A percentile compares a stretch with the other conserved stretches of the same genome.
Evolutionary conservation across 2,797 vertebrate species (phyloP).

Genomic region (Valencia hispanica): DNA sequence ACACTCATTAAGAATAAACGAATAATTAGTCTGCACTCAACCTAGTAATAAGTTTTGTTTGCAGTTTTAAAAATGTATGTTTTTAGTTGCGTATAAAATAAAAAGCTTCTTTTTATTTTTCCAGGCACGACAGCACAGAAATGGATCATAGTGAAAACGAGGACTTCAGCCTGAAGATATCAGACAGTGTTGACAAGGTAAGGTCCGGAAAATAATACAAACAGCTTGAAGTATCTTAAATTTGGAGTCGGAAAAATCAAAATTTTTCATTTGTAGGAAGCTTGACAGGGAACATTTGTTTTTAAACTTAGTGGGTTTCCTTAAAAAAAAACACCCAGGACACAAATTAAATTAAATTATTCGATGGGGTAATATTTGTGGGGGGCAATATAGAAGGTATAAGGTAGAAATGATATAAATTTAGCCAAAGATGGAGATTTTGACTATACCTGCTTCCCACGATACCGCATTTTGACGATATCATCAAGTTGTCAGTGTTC

Average conservation of each 20-base stretch:
- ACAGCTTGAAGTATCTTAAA: background rate
- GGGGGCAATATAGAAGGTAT: too few relatives aligned
- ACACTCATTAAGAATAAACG: background rate
- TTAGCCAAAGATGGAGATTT: too few relatives aligned
- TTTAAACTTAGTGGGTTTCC: background rate
- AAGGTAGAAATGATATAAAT: too few relatives aligned
- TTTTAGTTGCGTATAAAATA: background rate
- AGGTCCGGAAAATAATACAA: background rate
- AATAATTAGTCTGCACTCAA: background rate
- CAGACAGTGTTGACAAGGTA: constrained; percentile 88
- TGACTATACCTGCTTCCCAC: too few relatives aligned
- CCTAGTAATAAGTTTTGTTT: background rate
- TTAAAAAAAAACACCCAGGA: background rate
- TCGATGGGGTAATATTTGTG: too few relatives aligned
- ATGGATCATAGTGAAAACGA: constrained; percentile 98
- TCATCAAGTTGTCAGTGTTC: too few relatives aligned
- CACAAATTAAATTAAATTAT: background rate
- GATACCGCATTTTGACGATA: too few relatives aligned
- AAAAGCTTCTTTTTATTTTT: background rate
- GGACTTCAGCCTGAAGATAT: constrained; percentile 92
- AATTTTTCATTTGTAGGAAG: background rate
- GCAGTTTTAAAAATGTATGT: background rate
- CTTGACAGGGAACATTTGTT: background rate
- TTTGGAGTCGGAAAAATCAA: background rate
- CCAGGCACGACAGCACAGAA: constrained; percentile 90